These are phyloP conservation scores for Drepanosiphum platanoidis DNA, from an alignment of 2,888 invertebrate genomes.

Conservation along the genomic window DNA sequence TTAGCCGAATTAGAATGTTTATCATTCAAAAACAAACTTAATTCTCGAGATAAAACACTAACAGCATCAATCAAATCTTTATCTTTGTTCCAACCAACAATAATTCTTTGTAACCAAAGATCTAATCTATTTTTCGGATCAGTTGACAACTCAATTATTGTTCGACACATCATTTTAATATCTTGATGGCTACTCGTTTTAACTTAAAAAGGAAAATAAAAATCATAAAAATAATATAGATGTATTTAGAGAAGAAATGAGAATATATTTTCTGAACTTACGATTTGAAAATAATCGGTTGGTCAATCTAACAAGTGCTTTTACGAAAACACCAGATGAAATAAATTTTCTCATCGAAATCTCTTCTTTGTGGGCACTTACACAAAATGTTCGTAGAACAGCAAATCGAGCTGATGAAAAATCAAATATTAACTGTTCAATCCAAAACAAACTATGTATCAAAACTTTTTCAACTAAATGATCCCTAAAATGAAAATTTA, in stretches of 20 bases:
- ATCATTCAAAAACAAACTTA: slow-evolving; percentile 45
- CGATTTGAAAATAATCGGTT: slow-evolving; percentile 47
- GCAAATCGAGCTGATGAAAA: slow-evolving; percentile 38
- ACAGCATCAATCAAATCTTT: slow-evolving; percentile 55
- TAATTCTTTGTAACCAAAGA: slow-evolving; percentile 53
- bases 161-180: slow-evolving; percentile 46
- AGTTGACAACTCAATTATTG: slow-evolving; percentile 46
- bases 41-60: slow-evolving; percentile 29
- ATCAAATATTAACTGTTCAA: slow-evolving; percentile 57
- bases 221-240: not conserved
- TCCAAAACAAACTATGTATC: slow-evolving; percentile 52
- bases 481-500: slow-evolving; percentile 30
- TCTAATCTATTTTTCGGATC: slow-evolving; percentile 57
- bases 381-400: slow-evolving; percentile 49
- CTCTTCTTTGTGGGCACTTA: slow-evolving; percentile 16
- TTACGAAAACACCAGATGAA: slow-evolving; percentile 53
- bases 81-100: slow-evolving; percentile 59
- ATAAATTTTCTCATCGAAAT: slow-evolving; percentile 52
- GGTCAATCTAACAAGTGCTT: slow-evolving; percentile 40
- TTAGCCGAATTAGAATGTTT: slow-evolving; percentile 39
- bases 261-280: slow-evolving; percentile 34
- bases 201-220: slow-evolving; percentile 24
- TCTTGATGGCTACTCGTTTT: slow-evolving; percentile 49
- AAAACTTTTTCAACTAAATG: slow-evolving; percentile 48
- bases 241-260: too few relatives aligned